Percentiles rank a stretch among this genome's conserved stretches.
Evolutionary conservation across 1,140 invertebrate species (phyloP).

Genomic region (Drosophila punjabiensis): DNA sequence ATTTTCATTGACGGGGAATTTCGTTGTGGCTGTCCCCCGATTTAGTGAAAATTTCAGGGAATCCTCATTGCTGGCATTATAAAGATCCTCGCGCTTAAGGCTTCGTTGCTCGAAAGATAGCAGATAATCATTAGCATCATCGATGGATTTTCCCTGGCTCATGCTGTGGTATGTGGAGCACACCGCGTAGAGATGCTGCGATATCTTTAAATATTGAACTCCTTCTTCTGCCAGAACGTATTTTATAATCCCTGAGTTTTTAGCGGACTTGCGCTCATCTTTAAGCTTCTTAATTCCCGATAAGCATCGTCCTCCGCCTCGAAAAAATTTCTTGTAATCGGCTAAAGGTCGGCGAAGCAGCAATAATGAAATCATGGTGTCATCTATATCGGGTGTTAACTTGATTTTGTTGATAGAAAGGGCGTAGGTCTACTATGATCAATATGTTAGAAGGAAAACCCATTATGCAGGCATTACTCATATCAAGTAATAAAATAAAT

Average conservation of each 20-base stretch:
- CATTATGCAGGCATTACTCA: slow-evolving; percentile 22
- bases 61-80: not conserved
- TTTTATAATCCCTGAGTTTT: not conserved
- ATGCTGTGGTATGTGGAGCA: not conserved
- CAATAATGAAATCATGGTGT: slow-evolving; percentile 34
- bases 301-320: not conserved
- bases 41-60: slow-evolving; percentile 10
- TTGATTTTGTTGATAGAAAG: slow-evolving; percentile 2
- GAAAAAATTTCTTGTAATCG: slow-evolving; percentile 2
- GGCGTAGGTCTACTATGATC: not conserved
- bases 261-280: not conserved
- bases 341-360: not conserved
- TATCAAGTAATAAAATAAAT: not conserved
- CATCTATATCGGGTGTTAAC: slow-evolving; percentile 9
- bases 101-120: slow-evolving; percentile 8
- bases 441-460: slow-evolving; percentile 6
- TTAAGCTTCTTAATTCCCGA: slow-evolving; percentile 8
- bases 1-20: slow-evolving; percentile 29
- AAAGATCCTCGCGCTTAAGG: not conserved
- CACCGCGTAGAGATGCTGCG: not conserved
- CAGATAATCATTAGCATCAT: slow-evolving; percentile 3
- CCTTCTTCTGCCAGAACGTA: not conserved
- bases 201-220: slow-evolving; percentile 1
- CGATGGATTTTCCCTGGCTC: not conserved
- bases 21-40: not conserved